Evolutionary conservation across 2,888 invertebrate genomes (phyloP).

Genomic region (Ochropleura leucogaster): DNA sequence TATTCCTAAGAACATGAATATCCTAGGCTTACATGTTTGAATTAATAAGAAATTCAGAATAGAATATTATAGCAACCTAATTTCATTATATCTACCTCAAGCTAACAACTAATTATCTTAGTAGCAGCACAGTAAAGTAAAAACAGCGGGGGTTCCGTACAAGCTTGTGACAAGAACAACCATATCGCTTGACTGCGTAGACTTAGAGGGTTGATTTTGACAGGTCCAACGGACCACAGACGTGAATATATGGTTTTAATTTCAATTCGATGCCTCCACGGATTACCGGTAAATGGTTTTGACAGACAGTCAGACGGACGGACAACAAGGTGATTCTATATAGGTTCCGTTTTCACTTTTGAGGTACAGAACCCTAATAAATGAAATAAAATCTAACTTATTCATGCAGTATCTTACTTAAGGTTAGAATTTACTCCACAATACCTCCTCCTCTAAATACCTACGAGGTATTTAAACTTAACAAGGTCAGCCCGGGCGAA

Average conservation of each 20-base stretch:
- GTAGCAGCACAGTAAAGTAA: not conserved
- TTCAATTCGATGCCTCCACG: too few species aligned
- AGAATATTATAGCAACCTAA: not conserved
- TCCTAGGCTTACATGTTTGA: not conserved
- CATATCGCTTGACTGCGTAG: too few species aligned
- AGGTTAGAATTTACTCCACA: conserved; percentile 1
- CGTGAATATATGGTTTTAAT: too few species aligned
- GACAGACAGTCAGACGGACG: too few species aligned
- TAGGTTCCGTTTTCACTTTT: too few species aligned
- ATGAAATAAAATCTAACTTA: not conserved
- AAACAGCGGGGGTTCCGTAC: not conserved
- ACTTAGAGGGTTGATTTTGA: too few species aligned
- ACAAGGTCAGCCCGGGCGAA: not conserved
- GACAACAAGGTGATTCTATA: too few species aligned
- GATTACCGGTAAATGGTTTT: too few species aligned
- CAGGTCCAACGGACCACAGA: too few species aligned
- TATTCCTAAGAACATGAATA: not conserved
- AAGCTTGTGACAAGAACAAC: too few species aligned
- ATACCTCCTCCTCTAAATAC: not conserved
- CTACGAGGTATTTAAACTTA: conserved; percentile 1
- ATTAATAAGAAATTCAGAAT: not conserved
- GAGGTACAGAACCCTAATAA: too few species aligned
- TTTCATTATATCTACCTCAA: not conserved
- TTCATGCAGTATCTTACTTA: not conserved
- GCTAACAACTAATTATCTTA: not conserved